Base-by-base conservation (phyloP, 2,888 invertebrate genomes). In the Aphrophora alni region DNA sequence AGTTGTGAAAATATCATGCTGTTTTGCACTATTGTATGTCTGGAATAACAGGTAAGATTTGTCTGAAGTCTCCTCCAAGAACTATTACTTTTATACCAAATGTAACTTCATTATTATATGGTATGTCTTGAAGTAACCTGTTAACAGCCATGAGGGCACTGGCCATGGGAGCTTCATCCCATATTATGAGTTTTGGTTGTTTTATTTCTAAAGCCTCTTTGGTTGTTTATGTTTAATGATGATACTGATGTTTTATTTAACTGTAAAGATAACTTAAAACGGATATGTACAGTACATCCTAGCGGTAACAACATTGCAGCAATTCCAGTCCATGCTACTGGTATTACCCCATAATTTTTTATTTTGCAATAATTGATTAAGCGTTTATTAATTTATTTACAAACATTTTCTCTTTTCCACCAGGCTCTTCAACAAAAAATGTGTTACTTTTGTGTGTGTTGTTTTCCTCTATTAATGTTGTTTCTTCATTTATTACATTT, bases 391-490 rank as follows among this genome's bases (percentile, higher is more conserved):
- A 70, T 25, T 76, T 80, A 81, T 85, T 85, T 7, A 87, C 59
- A 82, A 83, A 87, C 0, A 87, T 88, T 83, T 88, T 88, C 2
- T 88, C 88, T 28, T 86, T 86, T 7, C 88, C 88, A 8, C 87
- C 87, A 7, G 88, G 87, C 3, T 86, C 88, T 84, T 88, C 87
- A 7, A 88, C 68, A 82, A 87, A 87, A 76, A 78, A 71, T 5
- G 25, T 14, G 12, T 71, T 70, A n/a, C 70, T 78, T 17, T 72
- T 78, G n/a, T 69, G 24, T 21, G 14, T 69, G 14, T n/a, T 24
- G 24, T 69, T 69, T 69, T 69, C 69, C 10, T 69, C 7, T 21
- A 69, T 8, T n/a, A 24, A n/a, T n/a, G 14, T 69, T n/a, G n/a
- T n/a, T 69, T 21, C 21, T 69, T 7, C 69, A 21, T 69, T n/a